A percentile compares a stretch with the other conserved stretches of the same genome.
Conservation (phyloP, 1,140 invertebrate genomes). For the Lepidotrigona ventralis region DNA sequence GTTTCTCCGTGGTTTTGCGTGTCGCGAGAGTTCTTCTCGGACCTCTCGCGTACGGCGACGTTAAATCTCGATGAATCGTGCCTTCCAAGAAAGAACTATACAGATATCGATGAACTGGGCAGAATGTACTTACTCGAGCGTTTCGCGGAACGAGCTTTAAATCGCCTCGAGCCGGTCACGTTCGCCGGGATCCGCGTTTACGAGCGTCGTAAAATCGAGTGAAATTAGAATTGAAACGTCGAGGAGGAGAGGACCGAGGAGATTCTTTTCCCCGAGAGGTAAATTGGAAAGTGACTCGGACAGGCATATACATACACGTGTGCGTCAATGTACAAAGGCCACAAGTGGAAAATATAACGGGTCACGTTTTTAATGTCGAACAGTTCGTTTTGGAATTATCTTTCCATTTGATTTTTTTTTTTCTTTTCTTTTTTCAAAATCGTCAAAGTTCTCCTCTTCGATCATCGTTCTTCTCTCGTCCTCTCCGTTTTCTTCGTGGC, state of each 20-base stretch:
- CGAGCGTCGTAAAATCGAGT: slow-evolving; percentile 7
- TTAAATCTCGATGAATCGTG: background rate
- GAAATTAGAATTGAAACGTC: slow-evolving; percentile 29
- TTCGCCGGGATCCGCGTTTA: slow-evolving; percentile 11
- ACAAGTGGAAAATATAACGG: background rate
- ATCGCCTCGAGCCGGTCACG: background rate
- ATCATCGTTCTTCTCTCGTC: too few relatives aligned
- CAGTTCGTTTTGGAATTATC: background rate
- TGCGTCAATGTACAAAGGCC: background rate
- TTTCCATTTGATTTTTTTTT: too few relatives aligned
- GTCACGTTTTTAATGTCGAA: background rate
- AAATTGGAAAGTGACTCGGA: slow-evolving; percentile 18
- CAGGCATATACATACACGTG: too few relatives aligned
- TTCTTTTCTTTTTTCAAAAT: too few relatives aligned
- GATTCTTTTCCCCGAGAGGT: background rate
- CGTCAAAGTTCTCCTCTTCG: too few relatives aligned
- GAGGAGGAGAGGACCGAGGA: background rate
- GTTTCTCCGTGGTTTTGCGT: background rate
- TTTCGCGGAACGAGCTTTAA: slow-evolving; percentile 9
- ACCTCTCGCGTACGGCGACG: too few relatives aligned
- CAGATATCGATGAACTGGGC: background rate
- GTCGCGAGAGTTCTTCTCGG: too few relatives aligned
- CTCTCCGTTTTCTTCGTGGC: background rate
- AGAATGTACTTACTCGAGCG: too few relatives aligned
- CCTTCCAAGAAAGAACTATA: background rate